Percentiles rank a stretch among this genome's conserved stretches.
Evolutionary conservation across 2,888 invertebrate genomes (phyloP).

Genomic region (Dasypogon diadema): DNA sequence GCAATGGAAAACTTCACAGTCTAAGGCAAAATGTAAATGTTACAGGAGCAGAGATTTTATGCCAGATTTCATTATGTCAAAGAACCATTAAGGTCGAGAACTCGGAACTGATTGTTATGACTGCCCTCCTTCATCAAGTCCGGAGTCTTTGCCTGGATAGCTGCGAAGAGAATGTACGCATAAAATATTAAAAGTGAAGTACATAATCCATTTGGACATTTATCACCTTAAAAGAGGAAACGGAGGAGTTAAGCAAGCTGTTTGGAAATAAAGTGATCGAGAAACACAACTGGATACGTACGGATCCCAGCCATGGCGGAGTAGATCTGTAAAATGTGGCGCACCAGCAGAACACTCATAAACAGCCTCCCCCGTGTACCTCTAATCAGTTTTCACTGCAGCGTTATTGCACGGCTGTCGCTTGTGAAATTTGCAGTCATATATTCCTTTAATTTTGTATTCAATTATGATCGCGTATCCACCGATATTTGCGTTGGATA

Average conservation of each 20-base stretch:
- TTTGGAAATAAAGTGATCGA: conserved; percentile 26
- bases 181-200: not conserved
- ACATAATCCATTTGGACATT: conserved; percentile 17
- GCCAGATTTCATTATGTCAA: not conserved
- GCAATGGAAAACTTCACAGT: not conserved
- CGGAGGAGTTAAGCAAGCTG: not conserved
- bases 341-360: not conserved
- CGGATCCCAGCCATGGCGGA: not conserved
- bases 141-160: not conserved
- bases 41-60: not conserved
- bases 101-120: not conserved
- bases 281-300: not conserved
- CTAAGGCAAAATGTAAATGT: not conserved
- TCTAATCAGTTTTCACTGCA: conserved; percentile 21
- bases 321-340: not conserved
- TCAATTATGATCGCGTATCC: conserved; percentile 35
- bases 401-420: conserved; percentile 24
- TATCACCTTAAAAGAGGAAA: conserved; percentile 5
- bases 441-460: conserved; percentile 39
- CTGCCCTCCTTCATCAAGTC: not conserved
- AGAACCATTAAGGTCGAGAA: not conserved
- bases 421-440: conserved; percentile 41
- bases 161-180: not conserved
- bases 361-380: conserved; percentile 1
- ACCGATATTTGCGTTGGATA: conserved; percentile 5